Base-by-base conservation (phyloP, 2,113 vertebrate species). In the Pangasianodon gigas region DNA sequence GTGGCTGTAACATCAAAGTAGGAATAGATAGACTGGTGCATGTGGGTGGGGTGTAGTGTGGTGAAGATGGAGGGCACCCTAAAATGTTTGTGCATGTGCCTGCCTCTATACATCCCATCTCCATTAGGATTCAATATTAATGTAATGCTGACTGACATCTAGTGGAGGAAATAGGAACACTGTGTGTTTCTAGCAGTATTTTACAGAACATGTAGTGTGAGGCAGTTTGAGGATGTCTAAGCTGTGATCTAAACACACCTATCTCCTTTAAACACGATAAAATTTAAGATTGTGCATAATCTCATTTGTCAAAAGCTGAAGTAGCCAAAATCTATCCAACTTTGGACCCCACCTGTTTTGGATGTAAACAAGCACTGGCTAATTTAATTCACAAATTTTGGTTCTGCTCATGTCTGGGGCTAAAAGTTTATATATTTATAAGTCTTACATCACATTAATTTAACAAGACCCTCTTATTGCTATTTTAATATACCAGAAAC, bases 121-220 rank as follows among this genome's bases (percentile, higher is more conserved):
- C 41, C 1, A 0, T 29, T 84, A 62, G 58, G 14, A 62, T 60
- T 60, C 11, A 84, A 16, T 62, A 62, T 62, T 84, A 62, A 84
- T 62, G 5, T 62, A 46, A 46, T 84, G 58, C 44, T 84, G 82
- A 62, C 82, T 84, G 82, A 46, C 82, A 84, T 84, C 82, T 84
- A 62, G 82, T 84, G 82, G 82, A 26, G 58, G 8, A 84, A 84
- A 84, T 26, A 62, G 14, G 37, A 84, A 84, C 56, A 62, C 0
- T 32, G 9, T 54, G 4, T 24, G 32, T 58, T 26, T 29, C 13
- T 11, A 14, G 26, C 54, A 60, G 32, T 44, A 58, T 58, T 58
- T 13, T 24, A 37, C 0, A 83, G n/a, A 56, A 21, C 3, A 82
- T 32, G 6, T 56, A 4, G 6, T 8, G n/a, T 56, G 51, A 56